These are phyloP conservation scores for Asbolus verrucosus DNA, from an alignment of 1,140 invertebrate genomes.

Conservation along the genomic window DNA sequence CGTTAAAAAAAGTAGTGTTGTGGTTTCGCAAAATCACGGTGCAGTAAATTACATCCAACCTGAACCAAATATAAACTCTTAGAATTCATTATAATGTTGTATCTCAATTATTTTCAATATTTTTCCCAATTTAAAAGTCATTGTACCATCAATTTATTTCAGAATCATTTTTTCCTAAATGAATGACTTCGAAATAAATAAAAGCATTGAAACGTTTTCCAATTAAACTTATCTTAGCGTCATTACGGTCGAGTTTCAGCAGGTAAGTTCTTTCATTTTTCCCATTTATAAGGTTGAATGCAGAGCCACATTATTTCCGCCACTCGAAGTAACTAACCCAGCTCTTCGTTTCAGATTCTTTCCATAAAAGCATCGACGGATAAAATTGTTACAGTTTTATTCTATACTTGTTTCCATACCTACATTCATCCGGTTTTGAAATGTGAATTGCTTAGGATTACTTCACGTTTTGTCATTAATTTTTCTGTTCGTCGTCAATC, in stretches of 20 bases:
- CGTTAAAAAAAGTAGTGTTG: no score
- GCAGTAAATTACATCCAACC: no score
- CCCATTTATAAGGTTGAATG: slow-evolving; percentile 53
- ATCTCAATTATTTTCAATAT: no score
- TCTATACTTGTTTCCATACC: slow-evolving; percentile 16
- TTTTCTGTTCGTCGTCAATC: neutral
- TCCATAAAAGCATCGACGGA: slow-evolving; percentile 41
- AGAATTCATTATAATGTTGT: no score
- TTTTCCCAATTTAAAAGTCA: no score
- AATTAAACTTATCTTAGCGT: slow-evolving; percentile 57
- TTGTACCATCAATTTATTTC: no score
- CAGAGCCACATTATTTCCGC: slow-evolving; percentile 52
- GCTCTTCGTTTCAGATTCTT: slow-evolving; percentile 27
- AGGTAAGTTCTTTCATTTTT: slow-evolving; percentile 48
- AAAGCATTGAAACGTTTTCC: slow-evolving; percentile 55
- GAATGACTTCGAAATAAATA: slow-evolving; percentile 19
- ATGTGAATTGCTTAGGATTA: slow-evolving; percentile 10
- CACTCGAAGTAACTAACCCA: slow-evolving; percentile 52
- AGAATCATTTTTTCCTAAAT: slow-evolving; percentile 12
- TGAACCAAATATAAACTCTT: no score
- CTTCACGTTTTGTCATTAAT: slow-evolving; percentile 2
- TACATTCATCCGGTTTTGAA: slow-evolving; percentile 2
- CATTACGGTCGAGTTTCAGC: slow-evolving; percentile 52
- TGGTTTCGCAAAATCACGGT: no score
- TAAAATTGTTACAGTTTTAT: slow-evolving; percentile 42